phyloP scores from a whole-genome alignment of 2,797 vertebrate species.

The Dallia pectoralis region DNA sequence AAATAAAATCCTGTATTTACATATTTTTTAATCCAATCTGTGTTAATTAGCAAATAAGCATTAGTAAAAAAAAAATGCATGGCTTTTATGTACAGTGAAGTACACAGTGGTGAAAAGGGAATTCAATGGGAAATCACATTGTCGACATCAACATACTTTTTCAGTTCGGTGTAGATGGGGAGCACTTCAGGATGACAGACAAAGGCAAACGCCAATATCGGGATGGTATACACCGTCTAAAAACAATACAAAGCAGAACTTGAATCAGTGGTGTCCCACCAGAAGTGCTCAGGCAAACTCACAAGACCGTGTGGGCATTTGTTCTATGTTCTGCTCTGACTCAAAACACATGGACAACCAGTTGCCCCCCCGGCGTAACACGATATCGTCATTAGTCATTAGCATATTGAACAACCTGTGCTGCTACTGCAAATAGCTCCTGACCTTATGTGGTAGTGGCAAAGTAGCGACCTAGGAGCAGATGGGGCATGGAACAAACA shows the following conservation, averaged over 20 bases:
- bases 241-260: constrained; percentile 44
- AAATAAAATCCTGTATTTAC: too few relatives aligned
- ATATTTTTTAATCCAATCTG: too few relatives aligned
- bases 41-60: not conserved
- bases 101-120: not conserved
- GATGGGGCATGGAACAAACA: not conserved
- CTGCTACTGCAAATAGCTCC: constrained; percentile 38
- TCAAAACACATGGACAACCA: constrained; percentile 5
- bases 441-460: constrained; percentile 12
- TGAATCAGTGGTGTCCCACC: not conserved
- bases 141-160: constrained; percentile 64
- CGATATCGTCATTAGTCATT: constrained; percentile 25
- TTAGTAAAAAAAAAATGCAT: not conserved
- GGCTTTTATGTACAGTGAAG: not conserved
- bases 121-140: not conserved
- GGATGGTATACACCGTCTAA: constrained; percentile 92
- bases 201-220: constrained; percentile 93
- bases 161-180: constrained; percentile 94
- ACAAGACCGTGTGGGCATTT: not conserved
- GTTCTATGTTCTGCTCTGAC: not conserved
- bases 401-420: constrained; percentile 23
- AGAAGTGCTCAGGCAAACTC: constrained; percentile 2
- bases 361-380: constrained; percentile 23
- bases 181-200: constrained; percentile 95
- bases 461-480: not conserved